Conservation (phyloP, 2,113 vertebrate genomes). For the Cryptotis parvus region DNA sequence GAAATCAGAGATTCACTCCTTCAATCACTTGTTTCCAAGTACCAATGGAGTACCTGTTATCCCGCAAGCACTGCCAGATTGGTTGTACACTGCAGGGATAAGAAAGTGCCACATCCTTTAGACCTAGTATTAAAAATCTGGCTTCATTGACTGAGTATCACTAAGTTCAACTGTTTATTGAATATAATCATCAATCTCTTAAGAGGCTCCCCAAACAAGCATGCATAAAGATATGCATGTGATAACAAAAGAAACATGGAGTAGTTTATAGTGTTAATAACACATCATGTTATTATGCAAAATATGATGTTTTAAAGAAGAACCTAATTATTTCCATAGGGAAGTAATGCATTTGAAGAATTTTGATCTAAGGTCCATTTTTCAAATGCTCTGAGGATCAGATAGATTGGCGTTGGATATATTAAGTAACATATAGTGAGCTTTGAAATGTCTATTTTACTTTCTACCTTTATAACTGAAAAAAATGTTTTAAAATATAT, state of each 20-base stretch:
- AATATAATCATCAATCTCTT: too few species aligned
- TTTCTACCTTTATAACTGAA: background rate
- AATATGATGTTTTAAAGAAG: background rate
- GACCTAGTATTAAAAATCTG: too few species aligned
- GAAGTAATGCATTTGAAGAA: background rate
- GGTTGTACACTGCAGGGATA: too few species aligned
- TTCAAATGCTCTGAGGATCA: background rate
- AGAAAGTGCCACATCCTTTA: too few species aligned
- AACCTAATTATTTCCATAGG: background rate
- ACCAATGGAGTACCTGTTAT: too few species aligned
- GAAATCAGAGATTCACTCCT: too few species aligned
- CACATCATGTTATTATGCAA: slow-evolving; percentile 28
- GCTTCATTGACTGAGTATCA: too few species aligned
- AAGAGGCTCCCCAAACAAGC: too few species aligned
- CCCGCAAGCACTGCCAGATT: too few species aligned
- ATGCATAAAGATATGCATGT: background rate
- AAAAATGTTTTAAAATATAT: background rate
- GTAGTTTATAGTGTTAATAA: background rate
- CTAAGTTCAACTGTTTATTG: too few species aligned
- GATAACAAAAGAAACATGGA: background rate
- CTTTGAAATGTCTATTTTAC: slow-evolving; percentile 14
- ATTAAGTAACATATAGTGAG: background rate
- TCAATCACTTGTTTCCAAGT: too few species aligned
- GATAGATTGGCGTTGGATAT: background rate
- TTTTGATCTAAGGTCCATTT: background rate